phyloP scores from a whole-genome alignment of 2,113 vertebrate species.

The Astur gentilis region DNA sequence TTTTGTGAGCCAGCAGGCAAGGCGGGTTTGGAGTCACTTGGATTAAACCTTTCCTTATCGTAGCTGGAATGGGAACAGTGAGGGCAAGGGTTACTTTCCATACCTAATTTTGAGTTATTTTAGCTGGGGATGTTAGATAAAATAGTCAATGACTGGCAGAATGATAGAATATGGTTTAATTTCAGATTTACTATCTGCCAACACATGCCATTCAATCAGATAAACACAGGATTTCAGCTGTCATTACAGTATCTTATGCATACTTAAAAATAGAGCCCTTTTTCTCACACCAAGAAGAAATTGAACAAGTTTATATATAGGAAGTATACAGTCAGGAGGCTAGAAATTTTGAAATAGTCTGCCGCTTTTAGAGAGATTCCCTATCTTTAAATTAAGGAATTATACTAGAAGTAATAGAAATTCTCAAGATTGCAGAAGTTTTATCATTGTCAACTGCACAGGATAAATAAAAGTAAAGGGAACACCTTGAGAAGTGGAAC shows the following conservation, averaged over 20 bases:
- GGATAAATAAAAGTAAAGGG: not conserved
- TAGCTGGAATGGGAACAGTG: not conserved
- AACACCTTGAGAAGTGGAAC: not conserved
- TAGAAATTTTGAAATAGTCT: conserved; percentile 24
- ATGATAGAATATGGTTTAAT: conserved; percentile 55
- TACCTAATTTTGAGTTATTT: conserved; percentile 7
- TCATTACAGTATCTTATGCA: conserved; percentile 60
- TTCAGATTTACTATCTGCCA: conserved; percentile 70
- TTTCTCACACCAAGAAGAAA: conserved; percentile 43
- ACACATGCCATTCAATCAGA: conserved; percentile 65
- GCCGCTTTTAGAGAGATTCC: conserved; percentile 12
- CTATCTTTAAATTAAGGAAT: conserved; percentile 39
- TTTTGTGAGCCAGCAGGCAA: not conserved
- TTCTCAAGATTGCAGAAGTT: not conserved
- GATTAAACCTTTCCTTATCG: not conserved
- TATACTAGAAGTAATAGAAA: not conserved
- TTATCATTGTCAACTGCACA: not conserved
- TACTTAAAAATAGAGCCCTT: conserved; percentile 61
- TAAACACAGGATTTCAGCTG: conserved; percentile 64
- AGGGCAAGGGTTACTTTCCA: not conserved
- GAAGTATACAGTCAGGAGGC: not conserved
- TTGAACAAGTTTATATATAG: conserved; percentile 50
- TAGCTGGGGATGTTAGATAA: conserved; percentile 12
- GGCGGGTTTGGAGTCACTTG: not conserved
- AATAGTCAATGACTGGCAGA: conserved; percentile 45